Percentiles rank a stretch among this genome's conserved stretches.
These are phyloP conservation scores for Cherax destructor DNA, from an alignment of 1,140 invertebrate genomes.

Conservation along the genomic window DNA sequence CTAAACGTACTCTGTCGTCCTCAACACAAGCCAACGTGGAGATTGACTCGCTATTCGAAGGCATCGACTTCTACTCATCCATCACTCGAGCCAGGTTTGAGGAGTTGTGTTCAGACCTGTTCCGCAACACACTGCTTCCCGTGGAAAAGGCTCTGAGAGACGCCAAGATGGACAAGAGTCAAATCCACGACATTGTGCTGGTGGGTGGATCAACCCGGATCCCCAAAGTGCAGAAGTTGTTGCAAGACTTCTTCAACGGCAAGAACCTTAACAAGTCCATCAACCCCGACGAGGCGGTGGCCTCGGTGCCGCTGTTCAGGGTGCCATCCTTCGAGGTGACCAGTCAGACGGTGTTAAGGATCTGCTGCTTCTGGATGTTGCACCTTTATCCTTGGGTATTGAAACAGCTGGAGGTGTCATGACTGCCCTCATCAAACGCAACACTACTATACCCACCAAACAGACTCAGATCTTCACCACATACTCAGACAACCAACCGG, in stretches of 20 bases:
- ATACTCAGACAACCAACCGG: slow-evolving; percentile 35
- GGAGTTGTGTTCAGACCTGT: slow-evolving; percentile 73
- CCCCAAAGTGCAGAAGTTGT: slow-evolving; percentile 21
- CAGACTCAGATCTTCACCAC: slow-evolving; percentile 77
- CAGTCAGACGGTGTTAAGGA: slow-evolving; percentile 13
- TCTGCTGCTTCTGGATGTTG: slow-evolving; percentile 19
- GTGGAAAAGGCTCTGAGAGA: slow-evolving; percentile 28
- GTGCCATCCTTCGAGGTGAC: slow-evolving; percentile 10
- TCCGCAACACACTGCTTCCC: not conserved
- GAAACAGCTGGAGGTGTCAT: slow-evolving; percentile 62
- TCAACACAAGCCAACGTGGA: slow-evolving; percentile 13
- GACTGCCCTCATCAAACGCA: slow-evolving; percentile 14
- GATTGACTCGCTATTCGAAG: slow-evolving; percentile 27
- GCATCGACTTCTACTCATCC: slow-evolving; percentile 72
- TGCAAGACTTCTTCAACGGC: slow-evolving; percentile 42
- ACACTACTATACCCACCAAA: slow-evolving; percentile 35
- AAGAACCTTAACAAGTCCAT: slow-evolving; percentile 22
- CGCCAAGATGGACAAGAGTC: slow-evolving; percentile 12
- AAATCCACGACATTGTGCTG: slow-evolving; percentile 12
- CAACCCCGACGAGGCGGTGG: slow-evolving; percentile 25
- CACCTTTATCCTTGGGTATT: slow-evolving; percentile 15
- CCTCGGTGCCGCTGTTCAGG: slow-evolving; percentile 27
- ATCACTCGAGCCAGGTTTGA: slow-evolving; percentile 75
- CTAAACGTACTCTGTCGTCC: slow-evolving; percentile 25
- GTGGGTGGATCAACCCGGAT: slow-evolving; percentile 24